Evolutionary conservation across 2,888 invertebrate species (phyloP), one percentile per base, ranked within the genome.

Genomic region (Eudemis profundana): DNA sequence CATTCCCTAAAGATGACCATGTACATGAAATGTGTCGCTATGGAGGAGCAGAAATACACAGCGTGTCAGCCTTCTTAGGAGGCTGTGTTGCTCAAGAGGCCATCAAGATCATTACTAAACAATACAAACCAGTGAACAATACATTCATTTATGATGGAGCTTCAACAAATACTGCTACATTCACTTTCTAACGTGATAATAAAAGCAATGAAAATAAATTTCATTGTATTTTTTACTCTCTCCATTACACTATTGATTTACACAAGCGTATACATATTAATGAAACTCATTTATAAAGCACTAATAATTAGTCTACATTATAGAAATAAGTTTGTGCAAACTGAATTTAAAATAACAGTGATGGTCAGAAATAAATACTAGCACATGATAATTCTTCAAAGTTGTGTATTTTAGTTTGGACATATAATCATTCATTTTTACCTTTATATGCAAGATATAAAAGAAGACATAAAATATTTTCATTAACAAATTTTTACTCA

Each of bases 1-100:
- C 95, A 15, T 94, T 95, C 38, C 93, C 96, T 42, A 97, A 97
- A 82, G 99, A 99, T 87, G 98, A 99, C 84, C 96, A 96, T 78
- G 95, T 98, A 29, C 98, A 98, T 86, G 99, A 98, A 91, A 96
- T 98, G 90, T 98, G 97, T 81, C 94, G 98, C 33, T 99, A 97
- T 87, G 99, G 99, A 10, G 98, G 98, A 8, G 95, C 97, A 8
- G 99, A 99, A 87, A 92, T 99, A 67, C 99, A 99, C 86, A 96
- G 98, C 29, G 95, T 99, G 10, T 98, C 99, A 10, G 96, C 99
- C 4, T 97, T 97, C 82, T 92, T 98, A 71, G 96, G 95, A 69
- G 99, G 99, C 3, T 96, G 98, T 82, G 96, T 97, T 23, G 98
- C 99, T 5, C 99, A 99, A 81, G 99, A 99, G 93, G 95, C 96